phyloP scores from a whole-genome alignment of 30 jellyfish, hydroid and myxozoan species.

The Turritopsis rubra region DNA sequence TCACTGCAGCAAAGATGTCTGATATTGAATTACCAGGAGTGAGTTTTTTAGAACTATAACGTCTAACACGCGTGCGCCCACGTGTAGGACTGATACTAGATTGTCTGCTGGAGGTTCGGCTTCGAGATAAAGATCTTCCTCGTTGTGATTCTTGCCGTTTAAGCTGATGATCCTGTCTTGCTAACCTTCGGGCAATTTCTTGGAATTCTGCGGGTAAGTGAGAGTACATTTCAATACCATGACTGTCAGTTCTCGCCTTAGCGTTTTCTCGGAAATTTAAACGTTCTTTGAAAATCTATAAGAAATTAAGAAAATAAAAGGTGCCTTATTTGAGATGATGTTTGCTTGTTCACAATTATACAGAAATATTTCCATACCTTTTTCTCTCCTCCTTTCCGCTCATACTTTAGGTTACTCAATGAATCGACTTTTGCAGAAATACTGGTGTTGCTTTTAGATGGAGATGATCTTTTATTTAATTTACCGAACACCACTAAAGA shows the following conservation, averaged over 20 bases:
- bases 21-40: slow-evolving; percentile 38
- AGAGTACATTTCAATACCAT: slow-evolving; percentile 92
- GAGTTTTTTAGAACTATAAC: background rate
- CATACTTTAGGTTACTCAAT: slow-evolving; percentile 56
- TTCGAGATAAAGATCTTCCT: slow-evolving; percentile 36
- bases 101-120: slow-evolving; percentile 88
- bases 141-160: slow-evolving; percentile 63
- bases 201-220: slow-evolving; percentile 96
- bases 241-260: slow-evolving; percentile 85
- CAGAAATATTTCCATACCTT: slow-evolving; percentile 40
- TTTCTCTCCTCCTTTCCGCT: slow-evolving; percentile 94
- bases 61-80: slow-evolving; percentile 44
- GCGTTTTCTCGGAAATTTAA: slow-evolving; percentile 78
- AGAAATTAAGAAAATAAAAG: background rate
- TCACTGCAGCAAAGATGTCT: slow-evolving; percentile 30
- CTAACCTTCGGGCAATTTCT: slow-evolving; percentile 94
- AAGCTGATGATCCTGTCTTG: slow-evolving; percentile 85
- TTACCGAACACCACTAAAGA: slow-evolving; percentile 67
- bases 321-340: too few relatives aligned
- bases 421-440: slow-evolving; percentile 87
- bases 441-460: slow-evolving; percentile 18
- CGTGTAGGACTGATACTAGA: slow-evolving; percentile 83
- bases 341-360: background rate
- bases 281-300: slow-evolving; percentile 74
- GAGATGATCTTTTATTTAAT: slow-evolving; percentile 20